A percentile compares a stretch with the other conserved stretches of the same genome.
Evolutionary conservation across 2,113 vertebrate species (phyloP).

Genomic region (Mixornis gularis): DNA sequence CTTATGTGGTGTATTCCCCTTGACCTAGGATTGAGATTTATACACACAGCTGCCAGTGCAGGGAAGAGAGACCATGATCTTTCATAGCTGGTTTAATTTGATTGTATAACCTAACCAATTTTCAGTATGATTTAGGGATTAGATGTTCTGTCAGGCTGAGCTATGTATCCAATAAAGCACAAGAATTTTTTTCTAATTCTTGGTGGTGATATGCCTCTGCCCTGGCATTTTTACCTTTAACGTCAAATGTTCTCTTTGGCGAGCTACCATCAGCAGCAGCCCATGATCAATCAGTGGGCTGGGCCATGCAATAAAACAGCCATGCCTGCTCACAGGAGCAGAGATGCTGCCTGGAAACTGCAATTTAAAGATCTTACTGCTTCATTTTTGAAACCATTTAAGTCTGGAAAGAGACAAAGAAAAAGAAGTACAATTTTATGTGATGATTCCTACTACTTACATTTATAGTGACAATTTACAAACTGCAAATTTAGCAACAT

Average conservation of each 20-base stretch:
- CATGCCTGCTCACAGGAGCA: not conserved
- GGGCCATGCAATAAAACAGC: not conserved
- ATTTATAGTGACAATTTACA: not conserved
- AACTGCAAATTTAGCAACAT: not conserved
- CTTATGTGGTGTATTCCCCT: not conserved
- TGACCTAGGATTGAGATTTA: not conserved
- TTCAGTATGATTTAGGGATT: not conserved
- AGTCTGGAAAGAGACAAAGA: not conserved
- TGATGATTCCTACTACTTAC: not conserved
- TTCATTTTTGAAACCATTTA: slow-evolving; percentile 3
- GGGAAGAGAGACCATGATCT: not conserved
- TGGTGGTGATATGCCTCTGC: not conserved
- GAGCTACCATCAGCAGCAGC: not conserved
- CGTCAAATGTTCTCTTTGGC: not conserved
- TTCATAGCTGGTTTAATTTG: not conserved
- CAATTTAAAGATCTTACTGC: not conserved
- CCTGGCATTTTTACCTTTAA: not conserved
- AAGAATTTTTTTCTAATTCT: not conserved
- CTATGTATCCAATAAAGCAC: not conserved
- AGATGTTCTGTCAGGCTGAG: not conserved
- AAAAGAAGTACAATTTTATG: not conserved
- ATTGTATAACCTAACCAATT: not conserved
- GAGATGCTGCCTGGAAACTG: not conserved
- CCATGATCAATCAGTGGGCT: not conserved
- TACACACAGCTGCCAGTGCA: not conserved